Percentiles rank a stretch among this genome's conserved stretches.
These are phyloP conservation scores for Cephus pulcher DNA, from an alignment of 2,888 invertebrate genomes.

Conservation along the genomic window DNA sequence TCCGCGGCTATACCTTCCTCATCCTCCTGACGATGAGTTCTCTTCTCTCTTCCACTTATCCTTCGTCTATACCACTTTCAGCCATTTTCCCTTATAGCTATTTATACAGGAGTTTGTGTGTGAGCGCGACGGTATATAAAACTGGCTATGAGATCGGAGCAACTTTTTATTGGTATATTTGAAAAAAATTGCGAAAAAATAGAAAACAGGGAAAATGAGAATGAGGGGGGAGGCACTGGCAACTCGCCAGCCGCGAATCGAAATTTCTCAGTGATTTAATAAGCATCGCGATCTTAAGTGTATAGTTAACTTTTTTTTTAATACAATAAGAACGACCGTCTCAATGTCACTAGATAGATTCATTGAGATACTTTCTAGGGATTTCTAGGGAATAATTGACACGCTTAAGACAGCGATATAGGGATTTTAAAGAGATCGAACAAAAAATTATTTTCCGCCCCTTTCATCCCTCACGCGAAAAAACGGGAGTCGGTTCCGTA, in stretches of 20 bases:
- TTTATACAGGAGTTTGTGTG: not conserved
- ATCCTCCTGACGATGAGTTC: not conserved
- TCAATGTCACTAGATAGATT: not conserved
- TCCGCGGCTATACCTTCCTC: not conserved
- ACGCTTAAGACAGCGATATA: not conserved
- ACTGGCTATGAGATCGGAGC: not conserved
- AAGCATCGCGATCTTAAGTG: conserved; percentile 37
- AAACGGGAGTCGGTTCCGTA: not conserved
- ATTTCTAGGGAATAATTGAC: not conserved
- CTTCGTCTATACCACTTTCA: not conserved
- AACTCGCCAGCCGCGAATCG: conserved; percentile 38
- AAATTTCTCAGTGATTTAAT: conserved; percentile 48
- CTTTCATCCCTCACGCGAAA: not conserved
- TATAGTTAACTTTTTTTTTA: not conserved
- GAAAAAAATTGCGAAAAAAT: not conserved
- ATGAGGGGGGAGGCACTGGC: conserved; percentile 23
- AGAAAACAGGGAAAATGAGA: not conserved
- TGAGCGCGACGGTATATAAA: not conserved
- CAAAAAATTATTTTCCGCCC: not conserved
- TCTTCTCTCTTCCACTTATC: not conserved
- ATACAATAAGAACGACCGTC: not conserved
- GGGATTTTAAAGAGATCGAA: not conserved
- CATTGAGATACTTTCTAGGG: not conserved
- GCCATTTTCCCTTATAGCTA: not conserved
- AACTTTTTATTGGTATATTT: not conserved